phyloP scores from a whole-genome alignment of 1,140 invertebrate species.

The Ceratina japonica region DNA sequence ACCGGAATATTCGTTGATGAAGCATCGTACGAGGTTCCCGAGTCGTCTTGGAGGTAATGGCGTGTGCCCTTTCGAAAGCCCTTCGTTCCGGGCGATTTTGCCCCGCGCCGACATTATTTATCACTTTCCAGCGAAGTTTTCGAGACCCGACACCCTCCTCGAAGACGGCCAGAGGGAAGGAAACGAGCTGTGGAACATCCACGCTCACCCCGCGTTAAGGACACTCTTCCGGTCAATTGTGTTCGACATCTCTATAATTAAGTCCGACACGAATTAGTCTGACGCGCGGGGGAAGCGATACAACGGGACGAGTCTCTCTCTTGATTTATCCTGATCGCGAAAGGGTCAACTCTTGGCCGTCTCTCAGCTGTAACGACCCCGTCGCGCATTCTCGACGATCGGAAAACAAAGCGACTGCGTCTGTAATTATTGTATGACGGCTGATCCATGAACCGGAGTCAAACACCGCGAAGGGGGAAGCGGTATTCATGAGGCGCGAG shows the following conservation, averaged over 20 bases:
- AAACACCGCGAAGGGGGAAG: neutral
- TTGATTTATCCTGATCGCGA: neutral
- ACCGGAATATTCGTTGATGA: neutral
- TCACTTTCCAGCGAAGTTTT: slow-evolving; percentile 66
- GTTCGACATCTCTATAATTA: slow-evolving; percentile 25
- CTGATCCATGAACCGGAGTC: neutral
- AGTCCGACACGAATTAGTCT: neutral
- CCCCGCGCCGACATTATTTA: slow-evolving; percentile 71
- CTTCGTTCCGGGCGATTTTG: slow-evolving; percentile 75
- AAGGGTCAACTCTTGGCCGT: neutral
- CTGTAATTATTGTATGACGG: neutral
- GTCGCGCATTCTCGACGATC: neutral
- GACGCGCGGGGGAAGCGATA: neutral
- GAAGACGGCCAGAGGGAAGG: slow-evolving; percentile 13
- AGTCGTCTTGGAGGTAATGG: slow-evolving; percentile 72
- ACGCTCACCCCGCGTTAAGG: slow-evolving; percentile 41
- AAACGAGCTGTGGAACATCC: slow-evolving; percentile 44
- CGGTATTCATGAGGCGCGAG: slow-evolving; percentile 8
- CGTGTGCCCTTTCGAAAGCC: slow-evolving; percentile 71
- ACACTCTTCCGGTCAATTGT: slow-evolving; percentile 49
- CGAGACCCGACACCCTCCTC: slow-evolving; percentile 30
- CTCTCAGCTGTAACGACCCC: too few relatives aligned
- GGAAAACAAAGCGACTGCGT: neutral
- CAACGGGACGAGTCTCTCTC: neutral
- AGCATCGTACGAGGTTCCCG: slow-evolving; percentile 9